Base-by-base conservation (phyloP, 2,113 vertebrate species). In the Struthio camelus region DNA sequence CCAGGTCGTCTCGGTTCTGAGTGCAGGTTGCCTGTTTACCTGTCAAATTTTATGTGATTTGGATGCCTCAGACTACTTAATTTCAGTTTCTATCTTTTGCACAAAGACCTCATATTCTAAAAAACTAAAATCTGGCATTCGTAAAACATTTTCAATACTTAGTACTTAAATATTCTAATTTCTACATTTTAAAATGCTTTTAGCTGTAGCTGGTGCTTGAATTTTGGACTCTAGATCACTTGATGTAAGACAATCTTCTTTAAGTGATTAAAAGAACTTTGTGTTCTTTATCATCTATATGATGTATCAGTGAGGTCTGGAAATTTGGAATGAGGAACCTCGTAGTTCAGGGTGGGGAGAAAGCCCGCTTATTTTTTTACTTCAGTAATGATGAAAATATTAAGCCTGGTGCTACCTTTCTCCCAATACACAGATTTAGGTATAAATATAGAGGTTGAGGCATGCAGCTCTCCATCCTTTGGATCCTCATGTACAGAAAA, bases 1-100 rank as follows among this genome's bases (percentile, higher is more conserved):
- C 44, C 64, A 46, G 0, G 1, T 3, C 30, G 17, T 30, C 4
- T 9, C 0, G 0, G 10, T 20, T 58, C 40, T 23, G 19, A 36
- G 19, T 24, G 5, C 14, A 23, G 7, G 1, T 46, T 82, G 36
- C 66, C 30, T 58, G 6, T 8, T 85, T 22, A 24, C 14, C 1
- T 85, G 69, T 65, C 16, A 64, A 32, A 19, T 77, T 66, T 24
- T 70, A 10, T 36, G 72, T 66, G 6, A 53, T 79, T 64, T 73
- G 73, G 9, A 25, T 69, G 23, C 14, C 79, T 87, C 42, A 51
- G 34, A 22, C 6, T 34, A 32, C 15, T 42, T 24, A 28, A 77
- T 72, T 80, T 61, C n/a, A 77, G 9, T 80, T 61, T 80, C 28
- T 79, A 13, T 7, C 28, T 79, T 80, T 46, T 77, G 44, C 46